Evolutionary conservation across 2,113 vertebrate genomes (phyloP), one percentile per base, ranked within the genome.

Genomic region (Polyodon spathula): DNA sequence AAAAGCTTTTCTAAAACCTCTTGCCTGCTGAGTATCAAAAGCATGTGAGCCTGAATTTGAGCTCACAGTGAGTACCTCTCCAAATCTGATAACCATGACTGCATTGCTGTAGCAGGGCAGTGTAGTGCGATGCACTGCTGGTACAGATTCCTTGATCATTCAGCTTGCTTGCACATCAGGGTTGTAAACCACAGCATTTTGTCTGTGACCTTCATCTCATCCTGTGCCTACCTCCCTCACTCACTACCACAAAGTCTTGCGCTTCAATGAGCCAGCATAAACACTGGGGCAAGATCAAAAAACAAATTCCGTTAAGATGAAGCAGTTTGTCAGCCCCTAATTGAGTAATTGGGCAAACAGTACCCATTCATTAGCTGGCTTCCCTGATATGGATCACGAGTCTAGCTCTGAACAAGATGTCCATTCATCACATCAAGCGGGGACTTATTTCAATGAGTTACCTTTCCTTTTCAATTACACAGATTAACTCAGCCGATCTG

Each of bases 311-410:
- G 50, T 37, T 43, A 65, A 59, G 71, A 76, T 69, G 40, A 69
- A 75, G 67, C 70, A 66, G 76, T 82, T 79, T 83, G 81, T 83
- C 80, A 77, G 72, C 69, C 73, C 63, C 71, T 84, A 84, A 84
- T 78, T 82, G 80, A 84, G 76, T 80, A 78, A 82, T 83, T 84
- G 78, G 74, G 71, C 71, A 77, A 81, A 75, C 75, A 61, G 65
- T 61, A 62, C 68, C 72, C 76, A 82, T 83, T 76, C 74, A 80
- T 83, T 78, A 80, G 72, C 66, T 63, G 4, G 41, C 5, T 9
- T 17, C 14, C 55, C 52, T 50, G 6, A 50, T 50, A 50, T n/a
- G n/a, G 46, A 50, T 50, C 8, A 50, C 46, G 11, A n/a, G 11
- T 5, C 7, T 12, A 50, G 11, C n/a, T n/a, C 11, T n/a, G 5